Conservation (phyloP, 2,113 vertebrate genomes). For the Eurystomus gularis region DNA sequence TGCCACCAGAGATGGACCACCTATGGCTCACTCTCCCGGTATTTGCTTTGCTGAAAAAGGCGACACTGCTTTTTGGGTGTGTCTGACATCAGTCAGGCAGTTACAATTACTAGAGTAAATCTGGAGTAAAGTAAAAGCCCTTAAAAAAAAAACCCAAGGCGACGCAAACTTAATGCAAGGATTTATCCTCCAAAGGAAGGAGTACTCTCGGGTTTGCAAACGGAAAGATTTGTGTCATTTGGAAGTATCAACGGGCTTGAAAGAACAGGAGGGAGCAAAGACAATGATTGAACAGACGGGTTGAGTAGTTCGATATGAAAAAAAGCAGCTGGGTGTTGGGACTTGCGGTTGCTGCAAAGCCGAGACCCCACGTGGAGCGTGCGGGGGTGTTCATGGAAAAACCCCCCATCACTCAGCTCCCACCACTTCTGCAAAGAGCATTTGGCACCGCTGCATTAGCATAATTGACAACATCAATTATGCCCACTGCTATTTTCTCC, state of each 20-base stretch:
- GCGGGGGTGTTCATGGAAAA: not conserved
- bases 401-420: not conserved
- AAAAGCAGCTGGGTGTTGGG: not conserved
- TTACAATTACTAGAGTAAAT: too few relatives aligned
- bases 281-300: not conserved
- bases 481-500: slow-evolving; percentile 8
- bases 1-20: not conserved
- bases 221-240: not conserved
- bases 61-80: not conserved
- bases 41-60: not conserved
- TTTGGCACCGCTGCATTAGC: not conserved
- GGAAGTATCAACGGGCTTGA: not conserved
- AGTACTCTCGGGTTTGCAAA: not conserved
- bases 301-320: not conserved
- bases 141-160: not conserved
- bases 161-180: not conserved
- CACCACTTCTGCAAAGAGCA: not conserved
- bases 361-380: fast-evolving
- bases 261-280: not conserved
- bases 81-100: not conserved
- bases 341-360: not conserved
- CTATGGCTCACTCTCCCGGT: not conserved
- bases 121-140: not conserved
- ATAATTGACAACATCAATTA: slow-evolving; percentile 44
- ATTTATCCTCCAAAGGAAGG: not conserved